phyloP scores from a whole-genome alignment of 2,888 invertebrate genomes.

The Xanthostigma xanthostigma region DNA sequence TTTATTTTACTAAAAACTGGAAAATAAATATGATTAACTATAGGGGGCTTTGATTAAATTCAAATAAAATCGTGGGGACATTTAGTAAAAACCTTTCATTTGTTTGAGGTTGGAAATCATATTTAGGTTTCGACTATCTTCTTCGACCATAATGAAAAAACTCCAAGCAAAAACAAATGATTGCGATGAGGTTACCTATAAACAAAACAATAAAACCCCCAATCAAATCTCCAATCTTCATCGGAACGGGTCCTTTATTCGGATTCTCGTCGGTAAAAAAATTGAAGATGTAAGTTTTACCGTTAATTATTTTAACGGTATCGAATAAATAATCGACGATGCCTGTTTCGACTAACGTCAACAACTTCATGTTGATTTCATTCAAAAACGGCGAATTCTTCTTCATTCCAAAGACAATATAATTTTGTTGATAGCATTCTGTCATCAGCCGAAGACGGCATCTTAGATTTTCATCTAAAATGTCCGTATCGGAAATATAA shows the following conservation, averaged over 20 bases:
- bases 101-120: too few relatives aligned
- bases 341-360: not conserved
- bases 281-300: not conserved
- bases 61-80: too few relatives aligned
- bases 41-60: too few relatives aligned
- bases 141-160: too few relatives aligned
- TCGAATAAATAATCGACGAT: not conserved
- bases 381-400: not conserved
- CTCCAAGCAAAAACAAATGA: too few relatives aligned
- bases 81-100: too few relatives aligned
- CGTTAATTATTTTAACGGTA: not conserved
- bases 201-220: conserved; percentile 4
- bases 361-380: not conserved
- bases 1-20: too few relatives aligned
- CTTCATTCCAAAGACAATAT: not conserved
- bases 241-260: not conserved
- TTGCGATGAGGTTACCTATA: not conserved
- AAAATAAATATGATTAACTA: too few relatives aligned
- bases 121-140: too few relatives aligned
- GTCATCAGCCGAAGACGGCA: not conserved
- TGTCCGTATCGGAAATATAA: not conserved
- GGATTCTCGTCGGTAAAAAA: not conserved
- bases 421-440: not conserved
- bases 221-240: conserved; percentile 2
- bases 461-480: not conserved